phyloP scores from a whole-genome alignment of 2,888 invertebrate genomes.

The Brenthis daphne region DNA sequence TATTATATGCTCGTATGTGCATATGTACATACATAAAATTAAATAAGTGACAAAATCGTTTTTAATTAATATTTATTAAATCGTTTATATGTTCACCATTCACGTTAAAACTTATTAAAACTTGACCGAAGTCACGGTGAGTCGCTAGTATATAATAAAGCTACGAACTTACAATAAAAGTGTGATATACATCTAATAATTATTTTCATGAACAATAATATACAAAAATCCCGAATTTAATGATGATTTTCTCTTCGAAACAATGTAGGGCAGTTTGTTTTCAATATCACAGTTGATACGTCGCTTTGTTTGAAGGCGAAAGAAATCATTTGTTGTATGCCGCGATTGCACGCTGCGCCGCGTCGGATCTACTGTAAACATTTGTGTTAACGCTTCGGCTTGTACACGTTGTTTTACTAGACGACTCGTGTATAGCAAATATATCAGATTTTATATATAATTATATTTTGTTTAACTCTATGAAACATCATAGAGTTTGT shows the following conservation, averaged over 20 bases:
- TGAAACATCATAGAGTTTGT: too few relatives aligned
- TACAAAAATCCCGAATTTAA: conserved; percentile 11
- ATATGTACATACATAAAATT: too few relatives aligned
- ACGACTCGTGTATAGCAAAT: background rate
- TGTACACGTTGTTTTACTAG: conserved; percentile 11
- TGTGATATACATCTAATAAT: too few relatives aligned
- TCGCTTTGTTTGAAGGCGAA: conserved; percentile 39
- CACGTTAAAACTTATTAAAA: too few relatives aligned
- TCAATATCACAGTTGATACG: conserved; percentile 41
- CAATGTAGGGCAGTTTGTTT: conserved; percentile 38
- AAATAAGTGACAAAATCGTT: too few relatives aligned
- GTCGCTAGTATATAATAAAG: too few relatives aligned
- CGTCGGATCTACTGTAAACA: conserved; percentile 7
- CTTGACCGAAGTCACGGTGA: too few relatives aligned
- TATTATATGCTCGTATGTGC: too few relatives aligned
- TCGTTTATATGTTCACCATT: too few relatives aligned
- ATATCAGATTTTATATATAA: background rate
- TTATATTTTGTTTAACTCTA: too few relatives aligned
- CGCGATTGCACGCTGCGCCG: conserved; percentile 30
- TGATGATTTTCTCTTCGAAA: conserved; percentile 16
- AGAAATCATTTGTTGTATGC: conserved; percentile 29
- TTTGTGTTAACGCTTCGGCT: conserved; percentile 9
- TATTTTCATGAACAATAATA: background rate
- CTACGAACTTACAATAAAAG: too few relatives aligned
- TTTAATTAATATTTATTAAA: too few relatives aligned